Evolutionary conservation across 2,797 vertebrate species (phyloP), one percentile per base, ranked within the genome.

Genomic region (Coreius guichenoti): DNA sequence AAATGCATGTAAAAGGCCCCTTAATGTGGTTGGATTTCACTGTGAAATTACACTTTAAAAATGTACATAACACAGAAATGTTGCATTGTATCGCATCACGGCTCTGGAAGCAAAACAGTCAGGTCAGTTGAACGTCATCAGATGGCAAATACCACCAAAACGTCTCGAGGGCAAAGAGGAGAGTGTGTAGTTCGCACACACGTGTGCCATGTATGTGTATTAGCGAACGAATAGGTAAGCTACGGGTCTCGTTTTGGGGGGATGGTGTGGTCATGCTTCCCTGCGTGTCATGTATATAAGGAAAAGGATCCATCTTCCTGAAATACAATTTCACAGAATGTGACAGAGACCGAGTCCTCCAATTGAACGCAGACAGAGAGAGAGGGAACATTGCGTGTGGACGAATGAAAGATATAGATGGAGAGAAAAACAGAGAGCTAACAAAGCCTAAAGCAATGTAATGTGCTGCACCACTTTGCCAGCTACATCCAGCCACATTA

Each of bases 311-410:
- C 93, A 94, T 95, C 94, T 95, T 94, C 85, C 91, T 92, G 91
- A 93, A 95, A 95, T 94, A 95, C 94, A 95, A 95, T 95, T 95
- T 96, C 94, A 94, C 94, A 95, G 94, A 95, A 94, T 94, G 92
- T 94, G 94, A 94, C 93, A 94, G 92, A 94, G 92, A 94, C 92
- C 90, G 92, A 94, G 89, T 93, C 90, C 89, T 91, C 85, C 92
- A 86, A 90, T 90, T 90, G 91, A 68, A 78, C 31, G 19, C 49
- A 69, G 61, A 65, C 80, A 90, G 86, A 91, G 92, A 91, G 88
- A 86, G 39, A 81, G 43, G 31, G 74, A 74, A 82, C 65, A 78
- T 33, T 75, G 84, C 89, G 82, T 90, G 89, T 76, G 90, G 92
- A 88, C 90, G 89, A 92, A 72, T n/a, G 87, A 93, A 91, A 90